Base-by-base conservation (phyloP, 2,113 vertebrate species). In the Triplophysa tibetana region DNA sequence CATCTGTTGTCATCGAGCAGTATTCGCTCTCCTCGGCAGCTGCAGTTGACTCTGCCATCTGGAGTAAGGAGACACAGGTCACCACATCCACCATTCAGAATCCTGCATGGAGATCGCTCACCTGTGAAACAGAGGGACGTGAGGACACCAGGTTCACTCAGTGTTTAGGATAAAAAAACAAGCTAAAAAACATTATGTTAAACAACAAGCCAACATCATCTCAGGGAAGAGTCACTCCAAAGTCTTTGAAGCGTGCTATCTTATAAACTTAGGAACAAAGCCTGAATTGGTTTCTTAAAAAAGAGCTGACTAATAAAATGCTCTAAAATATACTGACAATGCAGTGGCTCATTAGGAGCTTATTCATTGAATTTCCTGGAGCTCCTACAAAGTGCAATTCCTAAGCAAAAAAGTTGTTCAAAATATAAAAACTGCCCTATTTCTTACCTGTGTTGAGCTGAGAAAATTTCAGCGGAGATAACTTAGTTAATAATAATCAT, bases 1-100 rank as follows among this genome's bases (percentile, higher is more conserved):
- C 98, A 99, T 98, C 96, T 94, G 95, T 97, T 96, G 91, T 96
- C 94, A 82, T 97, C 95, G 77, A 97, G 82, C 78, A 98, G 90
- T 83, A 97, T 86, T 80, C 97, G 93, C 58, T 98, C 96, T 84
- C 96, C 97, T 52, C 98, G 89, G 81, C 98, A 99, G 0, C 94
- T 96, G 85, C 98, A 99, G 84, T 98, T 99, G 79, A 99, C 95
- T 88, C 90, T 94, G 33, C 97, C 97, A 0, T 96, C 87, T 33
- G 95, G 92, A 33, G 95, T 96, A 86, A 99, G 90, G 68, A 98
- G 94, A 79, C 98, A 99, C 66, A 99, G 93, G 90, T 99, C 98
- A 77, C 96, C 95, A 60, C 98, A 99, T 33, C 96, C 96, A 86
- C 96, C 96, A 64, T 98, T 99, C 89, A 93, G 83, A 78, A 94